Evolutionary conservation across 2,797 vertebrate species (phyloP).

Genomic region (Rhincodon typus): DNA sequence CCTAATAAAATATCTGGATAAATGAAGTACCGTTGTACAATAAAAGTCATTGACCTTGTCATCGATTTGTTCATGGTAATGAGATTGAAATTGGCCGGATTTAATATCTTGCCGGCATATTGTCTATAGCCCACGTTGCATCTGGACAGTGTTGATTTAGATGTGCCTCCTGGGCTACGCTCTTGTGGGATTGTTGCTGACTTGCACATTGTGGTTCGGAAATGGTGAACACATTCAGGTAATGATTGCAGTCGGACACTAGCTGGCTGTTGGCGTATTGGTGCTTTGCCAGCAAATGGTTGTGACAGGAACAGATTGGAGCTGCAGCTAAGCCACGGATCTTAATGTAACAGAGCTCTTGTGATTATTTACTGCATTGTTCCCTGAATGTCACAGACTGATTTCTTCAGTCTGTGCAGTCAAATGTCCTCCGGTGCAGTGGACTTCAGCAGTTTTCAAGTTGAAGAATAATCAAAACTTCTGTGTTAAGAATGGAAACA

Average conservation of each 20-base stretch:
- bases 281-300: slow-evolving; percentile 13
- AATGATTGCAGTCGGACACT: not conserved
- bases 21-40: not conserved
- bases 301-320: slow-evolving; percentile 10
- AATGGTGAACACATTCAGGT: not conserved
- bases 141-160: slow-evolving; percentile 21
- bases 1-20: not conserved
- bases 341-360: not conserved
- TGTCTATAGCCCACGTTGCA: not conserved
- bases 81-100: not conserved
- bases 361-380: not conserved
- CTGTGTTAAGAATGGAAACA: not conserved
- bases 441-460: not conserved
- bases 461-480: not conserved
- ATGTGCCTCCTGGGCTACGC: not conserved
- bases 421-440: not conserved
- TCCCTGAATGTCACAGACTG: slow-evolving; percentile 25
- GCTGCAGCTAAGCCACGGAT: not conserved
- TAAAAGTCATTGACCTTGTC: not conserved
- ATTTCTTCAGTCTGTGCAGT: not conserved
- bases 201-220: not conserved
- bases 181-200: not conserved
- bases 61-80: not conserved
- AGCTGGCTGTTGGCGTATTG: not conserved
- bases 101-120: not conserved